Evolutionary conservation across 1,140 invertebrate species (phyloP).

Genomic region (Panagrolaimus sp.): DNA sequence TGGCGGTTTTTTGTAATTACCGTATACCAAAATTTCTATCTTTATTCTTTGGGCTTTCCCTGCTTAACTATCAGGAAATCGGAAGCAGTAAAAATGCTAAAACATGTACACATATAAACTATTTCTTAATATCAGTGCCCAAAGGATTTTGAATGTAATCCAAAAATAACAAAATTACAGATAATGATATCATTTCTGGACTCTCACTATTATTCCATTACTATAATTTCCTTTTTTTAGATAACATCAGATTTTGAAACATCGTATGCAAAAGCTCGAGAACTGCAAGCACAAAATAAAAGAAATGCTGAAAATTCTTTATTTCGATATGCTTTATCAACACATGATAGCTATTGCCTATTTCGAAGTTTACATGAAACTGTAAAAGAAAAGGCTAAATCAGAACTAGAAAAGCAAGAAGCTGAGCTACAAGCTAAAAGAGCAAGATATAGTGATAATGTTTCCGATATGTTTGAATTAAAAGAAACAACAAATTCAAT

Average conservation of each 20-base stretch:
- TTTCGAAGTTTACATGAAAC: neutral
- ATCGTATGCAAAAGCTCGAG: neutral
- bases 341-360: neutral
- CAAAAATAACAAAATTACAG: no score
- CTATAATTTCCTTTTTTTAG: no score
- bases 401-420: conserved; percentile 8
- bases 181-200: no score
- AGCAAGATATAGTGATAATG: neutral
- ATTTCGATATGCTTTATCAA: neutral
- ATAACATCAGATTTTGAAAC: neutral
- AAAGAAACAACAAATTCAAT: conserved; percentile 5
- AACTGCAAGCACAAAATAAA: conserved; percentile 6
- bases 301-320: neutral
- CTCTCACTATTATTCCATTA: no score
- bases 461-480: neutral
- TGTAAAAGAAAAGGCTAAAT: neutral
- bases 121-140: no score
- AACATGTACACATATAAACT: no score
- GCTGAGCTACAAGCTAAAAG: neutral
- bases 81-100: no score
- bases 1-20: no score
- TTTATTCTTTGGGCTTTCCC: no score
- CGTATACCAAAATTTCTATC: no score
- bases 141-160: no score
- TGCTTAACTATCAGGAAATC: no score